Evolutionary conservation across 2,888 invertebrate genomes (phyloP), one percentile per base, ranked within the genome.

Genomic region (Stenoptilia bipunctidactyla): DNA sequence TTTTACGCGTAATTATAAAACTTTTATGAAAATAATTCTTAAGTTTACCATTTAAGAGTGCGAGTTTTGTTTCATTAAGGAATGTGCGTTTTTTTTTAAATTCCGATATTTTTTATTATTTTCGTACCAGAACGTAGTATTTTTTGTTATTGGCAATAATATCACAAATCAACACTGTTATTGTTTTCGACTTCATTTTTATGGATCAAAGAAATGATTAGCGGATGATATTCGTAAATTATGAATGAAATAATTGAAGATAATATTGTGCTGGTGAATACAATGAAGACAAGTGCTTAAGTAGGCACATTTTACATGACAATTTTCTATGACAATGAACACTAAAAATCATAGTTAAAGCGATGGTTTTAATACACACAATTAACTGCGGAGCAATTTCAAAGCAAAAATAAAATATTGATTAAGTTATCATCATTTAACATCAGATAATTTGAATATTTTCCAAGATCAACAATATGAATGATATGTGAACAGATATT

Each of bases 401-500:
- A n/a, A n/a, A n/a, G n/a, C n/a, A n/a, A n/a, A n/a, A n/a, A n/a
- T n/a, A n/a, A n/a, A n/a, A n/a, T n/a, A n/a, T n/a, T n/a, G n/a
- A 34, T 38, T 43, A 49, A 46, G 10, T 9, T n/a, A 10, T 27
- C 14, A 15, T 36, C 37, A 20, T 25, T 20, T 20, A 8, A 30
- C 30, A 30, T 4, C n/a, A 30, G 30, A 30, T 10, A 30, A 30
- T 30, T 30, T 30, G 10, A 20, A 20, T 20, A 20, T 20, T 30
- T 30, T n/a, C 30, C 6, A 76, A 77, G 76, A 73, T 62, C 72
- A 77, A 79, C 76, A 76, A 77, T 68, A 73, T 68, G 48, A 69
- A 75, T 80, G 79, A 79, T 80, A 80, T 79, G 80, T 82, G 46
- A 58, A 62, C 59, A 66, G 62, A 65, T 73, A 74, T 56, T 63